Evolutionary conservation across 1,140 invertebrate genomes (phyloP), one percentile per base, ranked within the genome.

Genomic region (Penaeus vannamei): DNA sequence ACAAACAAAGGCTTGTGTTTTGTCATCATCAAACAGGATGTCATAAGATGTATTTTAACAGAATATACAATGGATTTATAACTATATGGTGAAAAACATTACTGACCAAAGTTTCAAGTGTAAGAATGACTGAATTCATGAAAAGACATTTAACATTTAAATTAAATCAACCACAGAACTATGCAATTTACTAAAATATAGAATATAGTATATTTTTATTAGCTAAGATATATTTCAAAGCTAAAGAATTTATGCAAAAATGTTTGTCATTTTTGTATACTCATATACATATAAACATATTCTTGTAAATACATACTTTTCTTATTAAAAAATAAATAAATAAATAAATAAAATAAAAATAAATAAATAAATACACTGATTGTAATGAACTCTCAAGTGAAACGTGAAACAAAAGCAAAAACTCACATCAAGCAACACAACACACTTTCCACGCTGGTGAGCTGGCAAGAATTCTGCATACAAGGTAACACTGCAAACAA

Each of bases 401-500:
- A 8, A 81, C 20, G 59, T 32, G 1, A 29, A 53, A 59, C 32
- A 42, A 22, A 83, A 26, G 46, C 22, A 93, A 91, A 92, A 93
- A 94, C 96, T 96, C 94, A 98, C 97, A 95, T 99, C 98, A 87
- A 99, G 94, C 90, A 99, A 94, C 76, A 99, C 97, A 61, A 99
- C 97, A 95, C 98, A 98, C 94, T 97, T 98, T 46, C 97, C 97
- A 92, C 98, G 94, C 92, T 98, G 97, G 92, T 97, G 97, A 76
- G 97, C 96, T 26, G 98, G 98, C 81, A 99, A 94, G 95, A 98
- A 99, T 94, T 99, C 98, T 26, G 98, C 97, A 94, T 98, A 99
- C 86, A 99, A 93, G n/a, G 98, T 99, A 1, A 99, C 97, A 85
- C 97, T 98, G 94, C 90, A 94, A 79, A 77, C 29, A 85, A 93